Conservation (phyloP, 2,797 vertebrate genomes). For the Zalophus californianus region DNA sequence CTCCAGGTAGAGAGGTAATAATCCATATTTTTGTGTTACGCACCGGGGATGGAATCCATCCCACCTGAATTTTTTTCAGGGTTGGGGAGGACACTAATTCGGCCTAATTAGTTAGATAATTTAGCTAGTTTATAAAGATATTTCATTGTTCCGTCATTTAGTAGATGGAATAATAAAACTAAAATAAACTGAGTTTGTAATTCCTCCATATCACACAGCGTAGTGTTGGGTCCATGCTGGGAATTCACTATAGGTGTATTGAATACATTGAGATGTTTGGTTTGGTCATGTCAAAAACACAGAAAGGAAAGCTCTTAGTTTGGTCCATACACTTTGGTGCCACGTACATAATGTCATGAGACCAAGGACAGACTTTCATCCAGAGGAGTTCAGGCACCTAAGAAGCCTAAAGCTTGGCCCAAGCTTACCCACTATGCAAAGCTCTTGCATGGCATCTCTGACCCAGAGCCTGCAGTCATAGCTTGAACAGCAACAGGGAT, state of each 20-base stretch:
- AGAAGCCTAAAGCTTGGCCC: background rate
- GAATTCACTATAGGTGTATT: background rate
- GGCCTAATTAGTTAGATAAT: background rate
- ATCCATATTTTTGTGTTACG: background rate
- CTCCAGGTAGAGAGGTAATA: background rate
- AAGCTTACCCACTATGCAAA: background rate
- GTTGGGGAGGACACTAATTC: background rate
- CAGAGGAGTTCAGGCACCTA: background rate
- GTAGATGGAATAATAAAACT: background rate
- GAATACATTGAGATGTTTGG: background rate
- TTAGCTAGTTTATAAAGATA: background rate
- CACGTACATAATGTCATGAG: background rate
- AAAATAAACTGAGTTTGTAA: background rate
- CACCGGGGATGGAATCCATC: background rate
- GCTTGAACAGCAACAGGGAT: background rate
- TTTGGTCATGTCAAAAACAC: background rate
- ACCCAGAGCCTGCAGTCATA: fast-evolving
- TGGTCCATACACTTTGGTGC: background rate
- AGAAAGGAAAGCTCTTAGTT: background rate
- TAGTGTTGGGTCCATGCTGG: background rate
- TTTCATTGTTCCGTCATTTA: background rate
- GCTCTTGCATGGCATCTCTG: background rate
- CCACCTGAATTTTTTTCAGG: background rate
- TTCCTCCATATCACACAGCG: background rate
- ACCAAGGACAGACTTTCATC: background rate